Base-by-base conservation (phyloP, 2,797 vertebrate species). In the Hydrocynus forskahlii region DNA sequence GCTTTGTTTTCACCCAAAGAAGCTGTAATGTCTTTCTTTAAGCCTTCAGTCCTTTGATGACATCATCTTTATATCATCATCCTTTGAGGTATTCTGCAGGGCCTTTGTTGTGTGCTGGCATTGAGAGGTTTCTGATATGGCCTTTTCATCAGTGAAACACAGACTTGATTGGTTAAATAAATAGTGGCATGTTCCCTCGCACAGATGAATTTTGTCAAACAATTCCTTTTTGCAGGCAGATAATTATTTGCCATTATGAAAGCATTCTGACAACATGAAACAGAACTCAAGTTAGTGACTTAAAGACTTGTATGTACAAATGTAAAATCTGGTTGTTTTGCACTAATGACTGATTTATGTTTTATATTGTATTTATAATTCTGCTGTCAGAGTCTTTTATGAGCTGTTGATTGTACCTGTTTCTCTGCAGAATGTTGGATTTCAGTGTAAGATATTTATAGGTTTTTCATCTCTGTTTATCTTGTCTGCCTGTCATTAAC, bases 31-130 rank as follows among this genome's bases (percentile, higher is more conserved):
- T 57, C 25, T 38, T 38, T 57, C 29, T 55, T 73, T 73, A 73
- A 73, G 70, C 70, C 29, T 13, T 17, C 52, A 55, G 12, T n/a
- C 17, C 70, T 73, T 13, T 73, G 52, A 73, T 55, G 70, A 55
- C 50, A 55, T 72, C 48, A 52, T 72, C 10, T 70, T 35, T 72
- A 23, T 5, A 54, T 38, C 70, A 57, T n/a, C 9, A 4, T 57
- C 52, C 70, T 73, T 25, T 57, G 52, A 55, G 52, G 48, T 13
- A 25, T 25, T 54, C 35, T 38, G 52, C 50, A 14, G 3, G 52
- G 68, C 21, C 68, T 57, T 73, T 40, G 50, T 73, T 57, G 50
- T 73, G 17, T 71, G 68, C 25, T 38, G 64, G 64, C 25, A 4
- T 40, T 38, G 25, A 55, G 29, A 29, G 68, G 29, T 38, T 73